Evolutionary conservation across 1,140 invertebrate species (phyloP).

Genomic region (Dermatophagoides farinae): DNA sequence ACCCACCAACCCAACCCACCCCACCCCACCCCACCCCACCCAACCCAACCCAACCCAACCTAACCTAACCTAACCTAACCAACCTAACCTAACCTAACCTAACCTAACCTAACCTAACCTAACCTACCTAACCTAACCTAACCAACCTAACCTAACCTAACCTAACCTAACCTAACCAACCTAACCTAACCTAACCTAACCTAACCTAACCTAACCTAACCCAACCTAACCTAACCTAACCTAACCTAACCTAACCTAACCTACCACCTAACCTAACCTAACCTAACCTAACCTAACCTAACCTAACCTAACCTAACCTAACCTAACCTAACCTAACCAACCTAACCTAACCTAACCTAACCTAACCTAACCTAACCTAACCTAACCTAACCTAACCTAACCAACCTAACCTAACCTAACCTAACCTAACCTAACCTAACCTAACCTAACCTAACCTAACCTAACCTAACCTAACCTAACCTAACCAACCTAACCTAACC

Average conservation of each 20-base stretch:
- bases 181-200: conserved; percentile 20
- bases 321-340: conserved; percentile 17
- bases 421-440: conserved; percentile 20
- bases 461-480: conserved; percentile 19
- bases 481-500: conserved; percentile 22
- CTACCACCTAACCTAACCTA: conserved; percentile 19
- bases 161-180: conserved; percentile 15
- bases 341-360: conserved; percentile 19
- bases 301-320: conserved; percentile 18
- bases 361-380: conserved; percentile 18
- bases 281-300: conserved; percentile 19
- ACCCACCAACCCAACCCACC: conserved; percentile 1
- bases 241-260: conserved; percentile 19
- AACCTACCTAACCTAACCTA: conserved; percentile 18
- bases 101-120: conserved; percentile 21
- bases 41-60: not conserved
- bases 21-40: not conserved
- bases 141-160: conserved; percentile 17
- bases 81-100: conserved; percentile 17
- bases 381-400: conserved; percentile 19
- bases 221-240: conserved; percentile 22
- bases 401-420: conserved; percentile 15
- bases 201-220: conserved; percentile 18
- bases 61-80: conserved; percentile 6
- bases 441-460: conserved; percentile 18